phyloP scores from a whole-genome alignment of 2,888 invertebrate genomes.

The Lysandra bellargus region DNA sequence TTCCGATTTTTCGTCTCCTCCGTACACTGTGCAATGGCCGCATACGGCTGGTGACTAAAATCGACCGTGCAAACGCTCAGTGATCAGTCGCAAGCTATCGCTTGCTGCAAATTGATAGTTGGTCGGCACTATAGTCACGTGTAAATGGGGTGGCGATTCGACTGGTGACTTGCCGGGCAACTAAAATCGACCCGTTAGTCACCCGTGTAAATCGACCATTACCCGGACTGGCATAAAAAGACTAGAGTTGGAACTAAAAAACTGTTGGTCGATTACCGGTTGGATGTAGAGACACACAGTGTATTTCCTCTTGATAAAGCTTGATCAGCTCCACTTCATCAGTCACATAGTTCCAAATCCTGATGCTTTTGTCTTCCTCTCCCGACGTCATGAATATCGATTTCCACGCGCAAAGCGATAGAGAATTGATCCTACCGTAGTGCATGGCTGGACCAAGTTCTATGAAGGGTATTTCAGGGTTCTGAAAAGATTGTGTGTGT shows the following conservation, averaged over 20 bases:
- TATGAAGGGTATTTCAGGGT: slow-evolving; percentile 81
- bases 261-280: slow-evolving; percentile 54
- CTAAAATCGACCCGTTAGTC: too few species aligned
- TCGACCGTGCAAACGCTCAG: too few species aligned
- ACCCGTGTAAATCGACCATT: too few species aligned
- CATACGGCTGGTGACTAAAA: too few species aligned
- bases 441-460: slow-evolving; percentile 89
- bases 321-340: slow-evolving; percentile 89
- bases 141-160: too few species aligned
- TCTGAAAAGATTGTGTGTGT: slow-evolving; percentile 49
- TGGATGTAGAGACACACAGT: slow-evolving; percentile 87
- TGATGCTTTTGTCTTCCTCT: slow-evolving; percentile 89
- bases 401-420: slow-evolving; percentile 94
- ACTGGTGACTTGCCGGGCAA: too few species aligned
- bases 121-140: too few species aligned
- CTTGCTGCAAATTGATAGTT: too few species aligned
- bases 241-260: not conserved
- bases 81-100: too few species aligned
- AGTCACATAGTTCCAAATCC: slow-evolving; percentile 95
- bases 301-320: slow-evolving; percentile 91
- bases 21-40: too few species aligned
- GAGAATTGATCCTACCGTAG: slow-evolving; percentile 88
- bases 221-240: too few species aligned
- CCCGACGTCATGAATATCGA: slow-evolving; percentile 93
- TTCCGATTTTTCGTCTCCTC: too few species aligned